Conservation (phyloP, 2,888 invertebrate species). For the Trilocha varians region DNA sequence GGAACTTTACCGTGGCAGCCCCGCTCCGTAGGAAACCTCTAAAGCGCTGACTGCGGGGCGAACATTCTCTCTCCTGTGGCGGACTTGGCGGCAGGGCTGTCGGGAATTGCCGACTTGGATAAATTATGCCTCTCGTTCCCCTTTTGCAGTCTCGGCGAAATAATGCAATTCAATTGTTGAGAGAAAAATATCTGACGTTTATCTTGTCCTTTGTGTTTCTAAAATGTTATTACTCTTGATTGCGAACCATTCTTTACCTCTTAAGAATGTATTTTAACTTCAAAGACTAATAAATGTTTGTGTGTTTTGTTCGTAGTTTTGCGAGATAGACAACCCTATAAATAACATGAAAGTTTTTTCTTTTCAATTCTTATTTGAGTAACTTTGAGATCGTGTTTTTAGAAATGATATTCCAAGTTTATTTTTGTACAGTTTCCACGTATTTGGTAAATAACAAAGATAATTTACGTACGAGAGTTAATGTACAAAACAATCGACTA, state of each 20-base stretch:
- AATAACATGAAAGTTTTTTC: too few relatives aligned
- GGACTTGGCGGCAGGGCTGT: slow-evolving; percentile 57
- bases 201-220: slow-evolving; percentile 45
- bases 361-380: too few relatives aligned
- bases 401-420: too few relatives aligned
- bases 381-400: too few relatives aligned
- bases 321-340: slow-evolving; percentile 1
- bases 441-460: too few relatives aligned
- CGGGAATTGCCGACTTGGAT: slow-evolving; percentile 60
- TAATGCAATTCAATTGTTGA: slow-evolving; percentile 59
- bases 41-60: slow-evolving; percentile 63
- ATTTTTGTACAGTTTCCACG: too few relatives aligned
- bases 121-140: slow-evolving; percentile 59
- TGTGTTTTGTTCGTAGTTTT: neutral
- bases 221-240: slow-evolving; percentile 14
- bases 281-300: neutral
- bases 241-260: neutral
- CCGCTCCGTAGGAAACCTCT: slow-evolving; percentile 53
- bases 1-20: slow-evolving; percentile 56
- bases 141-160: slow-evolving; percentile 59
- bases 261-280: too few relatives aligned
- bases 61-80: slow-evolving; percentile 53
- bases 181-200: slow-evolving; percentile 48
- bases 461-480: too few relatives aligned
- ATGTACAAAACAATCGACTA: too few relatives aligned